Base-by-base conservation (phyloP, 2,797 vertebrate species). In the Dromococcyx pavoninus region DNA sequence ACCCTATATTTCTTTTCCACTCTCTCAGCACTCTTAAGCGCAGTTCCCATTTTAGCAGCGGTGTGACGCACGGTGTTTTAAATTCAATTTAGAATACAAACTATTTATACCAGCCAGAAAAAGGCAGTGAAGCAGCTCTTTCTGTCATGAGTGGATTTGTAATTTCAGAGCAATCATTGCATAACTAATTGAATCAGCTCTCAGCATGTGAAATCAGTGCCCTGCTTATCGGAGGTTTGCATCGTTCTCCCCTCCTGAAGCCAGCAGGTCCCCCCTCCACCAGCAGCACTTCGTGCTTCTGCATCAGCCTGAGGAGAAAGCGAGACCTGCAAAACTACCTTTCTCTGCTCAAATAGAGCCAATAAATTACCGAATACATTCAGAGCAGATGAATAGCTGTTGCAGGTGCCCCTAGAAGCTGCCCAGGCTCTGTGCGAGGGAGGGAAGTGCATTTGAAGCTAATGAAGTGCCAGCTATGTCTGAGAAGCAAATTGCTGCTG, bases 11-110 rank as follows among this genome's bases (percentile, higher is more conserved):
- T 58, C 88, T 71, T 66, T 54, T 54, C 53, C 53, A 54, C 77
- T 86, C 64, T 56, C 30, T 5, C 72, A 53, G 86, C 78, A 0
- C 51, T 86, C 87, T 48, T 48, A 44, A 86, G 64, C 74, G 72
- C 86, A 39, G 93, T 88, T 94, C 93, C 24, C 46, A 21, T 96
- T 97, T 97, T 97, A 97, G 96, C 95, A 93, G 82, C 94, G 77
- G 79, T 17, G 5, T 97, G 97, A 97, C 96, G 95, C 97, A 97
- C 27, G 1, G 88, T 83, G 91, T 95, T 96, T 96, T 93, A 93
- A 96, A 97, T 97, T 97, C 91, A 96, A 97, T 97, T 96, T 97
- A 89, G 89, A 94, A 93, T 89, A 91, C 94, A 94, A 94, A 95
- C 95, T 97, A 96, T 97, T 97, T 96, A 95, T 96, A 96, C 92